Evolutionary conservation across 2,113 vertebrate genomes (phyloP), one percentile per base, ranked within the genome.

Genomic region (Siniperca knerii): DNA sequence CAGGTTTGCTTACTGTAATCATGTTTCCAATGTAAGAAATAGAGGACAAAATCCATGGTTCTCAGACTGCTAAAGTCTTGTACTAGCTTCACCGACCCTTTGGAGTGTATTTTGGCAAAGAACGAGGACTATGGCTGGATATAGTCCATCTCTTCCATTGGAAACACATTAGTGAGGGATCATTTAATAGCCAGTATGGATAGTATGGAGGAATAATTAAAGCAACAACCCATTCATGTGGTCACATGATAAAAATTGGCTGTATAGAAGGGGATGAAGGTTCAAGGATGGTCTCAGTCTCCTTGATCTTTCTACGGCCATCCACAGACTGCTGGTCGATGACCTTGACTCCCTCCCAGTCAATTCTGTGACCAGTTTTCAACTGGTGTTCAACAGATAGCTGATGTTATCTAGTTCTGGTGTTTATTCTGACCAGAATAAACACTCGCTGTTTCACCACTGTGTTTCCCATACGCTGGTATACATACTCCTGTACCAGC

Each of bases 151-250:
- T 10, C 66, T 29, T 29, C n/a, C 1, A 16, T 4, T 6, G 0
- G 50, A 68, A 16, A 5, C 23, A 42, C n/a, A 15, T 50, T 20
- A 52, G 9, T 18, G 12, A n/a, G 25, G 13, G 2, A 16, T 46
- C 18, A 21, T 16, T 33, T 55, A 29, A 55, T 48, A 64, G 11
- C 48, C 25, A 4, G 35, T 23, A 65, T 18, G 33, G 70, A 62
- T 37, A 23, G 23, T 29, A 29, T 6, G 35, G 5, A 73, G n/a
- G 4, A 52, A 55, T 62, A 77, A 79, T 80, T 40, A 75, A 75
- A 70, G 77, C 20, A 20, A 40, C 16, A 67, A n/a, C 44, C 12
- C 10, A 5, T 58, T n/a, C 20, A 52, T 77, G 33, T 7, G 18
- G 16, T 52, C 60, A 66, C 68, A 44, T 60, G 52, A 74, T 44